Evolutionary conservation across 2,113 vertebrate species (phyloP), one percentile per base, ranked within the genome.

Genomic region (Vimba vimba): DNA sequence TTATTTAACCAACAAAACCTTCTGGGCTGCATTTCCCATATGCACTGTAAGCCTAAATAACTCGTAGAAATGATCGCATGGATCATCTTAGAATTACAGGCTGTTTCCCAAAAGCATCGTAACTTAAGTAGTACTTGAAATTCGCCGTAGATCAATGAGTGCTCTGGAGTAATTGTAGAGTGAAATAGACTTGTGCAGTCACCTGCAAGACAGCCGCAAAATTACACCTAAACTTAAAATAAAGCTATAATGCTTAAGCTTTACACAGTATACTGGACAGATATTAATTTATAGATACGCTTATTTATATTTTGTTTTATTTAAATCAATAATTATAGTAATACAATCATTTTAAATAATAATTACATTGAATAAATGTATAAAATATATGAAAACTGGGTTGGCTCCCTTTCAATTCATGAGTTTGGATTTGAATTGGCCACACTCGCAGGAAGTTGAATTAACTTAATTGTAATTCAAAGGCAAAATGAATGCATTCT

Each of bases 1-100:
- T 79, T 79, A 60, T 79, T 79, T 66, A 39, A 64, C 78, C 36
- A 62, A 80, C 33, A 80, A 80, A 64, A 59, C 30, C 76, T 59
- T 79, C 59, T 27, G 71, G 43, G 43, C 43, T 6, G 1, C 71
- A 75, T 75, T 75, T 75, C 43, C 71, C 71, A 47, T 47, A 50
- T 25, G 71, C 43, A 75, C 43, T 75, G 43, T 75, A 47, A 8
- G 43, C 71, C 43, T 25, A 75, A 75, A 75, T 75, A 75, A 75
- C 25, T 50, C 12, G 71, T 75, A 27, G 71, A 75, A 50, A 50
- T 47, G n/a, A 75, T 50, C 43, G 13, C 12, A 50, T 11, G 43
- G 71, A 75, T 75, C 71, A 75, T 75, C 71, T 75, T 50, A 50
- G 71, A 75, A 50, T 75, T 50, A 43, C 68, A 71, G 36, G 36